Percentiles rank a stretch among this genome's conserved stretches.
phyloP scores from a whole-genome alignment of 1,140 invertebrate genomes.

The Diabrotica undecimpunctata region DNA sequence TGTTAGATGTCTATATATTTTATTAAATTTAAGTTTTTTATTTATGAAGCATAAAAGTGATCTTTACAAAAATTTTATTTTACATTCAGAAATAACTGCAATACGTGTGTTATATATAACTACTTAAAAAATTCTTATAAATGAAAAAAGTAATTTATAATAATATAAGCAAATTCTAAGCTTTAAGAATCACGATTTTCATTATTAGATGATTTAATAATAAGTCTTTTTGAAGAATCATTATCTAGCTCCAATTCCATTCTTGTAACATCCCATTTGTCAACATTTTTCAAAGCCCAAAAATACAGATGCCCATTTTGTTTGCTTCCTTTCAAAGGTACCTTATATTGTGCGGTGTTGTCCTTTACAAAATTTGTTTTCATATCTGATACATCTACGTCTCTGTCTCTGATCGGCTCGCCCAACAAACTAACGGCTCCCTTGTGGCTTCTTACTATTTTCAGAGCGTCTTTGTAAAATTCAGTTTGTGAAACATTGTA shows the following conservation, averaged over 20 bases:
- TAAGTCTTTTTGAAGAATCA: constrained; percentile 50
- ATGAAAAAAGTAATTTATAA: too few relatives aligned
- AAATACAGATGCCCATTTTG: constrained; percentile 56
- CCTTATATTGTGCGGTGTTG: constrained; percentile 54
- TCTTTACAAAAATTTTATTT: too few relatives aligned
- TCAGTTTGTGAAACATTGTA: constrained; percentile 50
- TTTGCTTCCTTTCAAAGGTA: constrained; percentile 59
- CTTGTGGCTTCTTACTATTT: constrained; percentile 51
- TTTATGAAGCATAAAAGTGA: too few relatives aligned
- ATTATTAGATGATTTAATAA: constrained; percentile 39
- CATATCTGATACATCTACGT: constrained; percentile 54
- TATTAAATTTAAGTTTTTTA: too few relatives aligned
- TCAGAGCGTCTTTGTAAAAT: constrained; percentile 56
- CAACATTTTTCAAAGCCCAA: constrained; percentile 48
- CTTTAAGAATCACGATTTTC: too few relatives aligned
- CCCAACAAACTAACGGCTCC: constrained; percentile 58
- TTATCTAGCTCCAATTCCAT: constrained; percentile 55
- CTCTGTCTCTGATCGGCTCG: constrained; percentile 60
- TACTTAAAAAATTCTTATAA: too few relatives aligned
- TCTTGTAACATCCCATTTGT: constrained; percentile 50
- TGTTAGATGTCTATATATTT: too few relatives aligned
- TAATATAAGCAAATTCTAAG: too few relatives aligned
- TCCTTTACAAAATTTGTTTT: constrained; percentile 54
- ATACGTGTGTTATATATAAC: too few relatives aligned
- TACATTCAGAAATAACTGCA: too few relatives aligned